Conservation (phyloP, 2,888 invertebrate species). For the Sesia bembeciformis region DNA sequence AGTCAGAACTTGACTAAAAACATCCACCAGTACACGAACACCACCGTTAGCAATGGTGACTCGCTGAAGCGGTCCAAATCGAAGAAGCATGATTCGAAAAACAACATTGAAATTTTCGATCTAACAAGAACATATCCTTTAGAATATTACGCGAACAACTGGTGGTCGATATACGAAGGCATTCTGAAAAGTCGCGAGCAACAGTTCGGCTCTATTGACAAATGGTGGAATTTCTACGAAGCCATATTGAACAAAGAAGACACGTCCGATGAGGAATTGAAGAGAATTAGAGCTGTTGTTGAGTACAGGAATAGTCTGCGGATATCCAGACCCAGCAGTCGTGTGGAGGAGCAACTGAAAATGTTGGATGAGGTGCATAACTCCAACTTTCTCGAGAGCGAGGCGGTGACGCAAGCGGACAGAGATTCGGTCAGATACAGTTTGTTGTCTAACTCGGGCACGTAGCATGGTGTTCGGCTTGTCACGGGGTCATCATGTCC, state of each 20-base stretch:
- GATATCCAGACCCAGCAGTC: slow-evolving; percentile 39
- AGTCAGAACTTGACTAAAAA: slow-evolving; percentile 31
- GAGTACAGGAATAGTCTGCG: slow-evolving; percentile 30
- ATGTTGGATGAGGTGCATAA: slow-evolving; percentile 55
- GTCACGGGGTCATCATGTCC: slow-evolving; percentile 15
- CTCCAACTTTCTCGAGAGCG: slow-evolving; percentile 45
- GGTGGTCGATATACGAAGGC: slow-evolving; percentile 68
- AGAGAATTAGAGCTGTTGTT: slow-evolving; percentile 35
- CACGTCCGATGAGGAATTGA: slow-evolving; percentile 37
- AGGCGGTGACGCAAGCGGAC: slow-evolving; percentile 38
- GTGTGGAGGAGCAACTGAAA: slow-evolving; percentile 53
- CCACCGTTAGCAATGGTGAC: slow-evolving; percentile 24
- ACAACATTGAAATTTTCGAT: slow-evolving; percentile 49
- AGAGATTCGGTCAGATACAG: slow-evolving; percentile 57
- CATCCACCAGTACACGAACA: slow-evolving; percentile 29
- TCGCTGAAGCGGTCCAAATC: slow-evolving; percentile 27
- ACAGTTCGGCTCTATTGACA: slow-evolving; percentile 64
- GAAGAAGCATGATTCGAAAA: slow-evolving; percentile 25
- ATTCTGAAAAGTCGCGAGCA: slow-evolving; percentile 52
- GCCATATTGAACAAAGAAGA: slow-evolving; percentile 42
- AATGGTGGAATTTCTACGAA: slow-evolving; percentile 68
- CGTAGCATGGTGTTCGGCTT: slow-evolving; percentile 21
- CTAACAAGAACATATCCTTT: slow-evolving; percentile 54
- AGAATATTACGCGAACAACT: slow-evolving; percentile 67
- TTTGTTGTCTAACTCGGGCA: slow-evolving; percentile 9